Evolutionary conservation across 2,113 vertebrate species (phyloP).

Genomic region (Passer domesticus): DNA sequence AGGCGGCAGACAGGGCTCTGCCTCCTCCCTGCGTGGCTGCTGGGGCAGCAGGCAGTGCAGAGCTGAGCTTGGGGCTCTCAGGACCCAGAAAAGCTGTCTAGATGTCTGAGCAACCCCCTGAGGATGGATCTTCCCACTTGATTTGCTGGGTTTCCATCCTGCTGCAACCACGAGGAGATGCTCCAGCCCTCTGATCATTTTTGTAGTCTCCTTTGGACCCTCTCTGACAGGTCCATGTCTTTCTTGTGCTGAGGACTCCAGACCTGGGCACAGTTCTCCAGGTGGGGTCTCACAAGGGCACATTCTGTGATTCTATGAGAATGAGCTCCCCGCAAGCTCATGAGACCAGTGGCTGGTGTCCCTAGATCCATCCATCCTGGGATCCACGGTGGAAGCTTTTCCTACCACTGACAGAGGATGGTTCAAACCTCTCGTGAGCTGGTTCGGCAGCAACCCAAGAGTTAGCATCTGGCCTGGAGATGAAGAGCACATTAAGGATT

Average conservation of each 20-base stretch:
- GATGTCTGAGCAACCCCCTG: background rate
- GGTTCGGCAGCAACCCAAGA: background rate
- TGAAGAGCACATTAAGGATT: background rate
- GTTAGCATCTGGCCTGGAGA: background rate
- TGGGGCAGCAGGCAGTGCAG: fast-evolving
- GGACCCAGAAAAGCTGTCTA: background rate
- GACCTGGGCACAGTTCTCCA: background rate
- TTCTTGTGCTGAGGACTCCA: background rate
- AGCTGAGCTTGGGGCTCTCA: background rate
- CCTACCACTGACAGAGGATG: background rate
- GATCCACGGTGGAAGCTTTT: background rate
- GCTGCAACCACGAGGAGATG: background rate
- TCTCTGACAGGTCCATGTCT: background rate
- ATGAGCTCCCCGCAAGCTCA: background rate
- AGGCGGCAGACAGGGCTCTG: background rate
- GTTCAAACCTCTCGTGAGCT: background rate
- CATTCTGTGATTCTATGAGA: background rate
- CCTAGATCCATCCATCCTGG: background rate
- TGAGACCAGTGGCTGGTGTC: background rate
- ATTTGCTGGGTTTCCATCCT: background rate
- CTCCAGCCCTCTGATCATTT: background rate
- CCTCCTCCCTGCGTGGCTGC: background rate
- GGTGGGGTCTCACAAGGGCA: background rate
- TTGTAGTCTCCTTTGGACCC: background rate
- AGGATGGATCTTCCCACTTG: background rate